phyloP scores from a whole-genome alignment of 2,888 invertebrate genomes.

The Ophion slaviceki region DNA sequence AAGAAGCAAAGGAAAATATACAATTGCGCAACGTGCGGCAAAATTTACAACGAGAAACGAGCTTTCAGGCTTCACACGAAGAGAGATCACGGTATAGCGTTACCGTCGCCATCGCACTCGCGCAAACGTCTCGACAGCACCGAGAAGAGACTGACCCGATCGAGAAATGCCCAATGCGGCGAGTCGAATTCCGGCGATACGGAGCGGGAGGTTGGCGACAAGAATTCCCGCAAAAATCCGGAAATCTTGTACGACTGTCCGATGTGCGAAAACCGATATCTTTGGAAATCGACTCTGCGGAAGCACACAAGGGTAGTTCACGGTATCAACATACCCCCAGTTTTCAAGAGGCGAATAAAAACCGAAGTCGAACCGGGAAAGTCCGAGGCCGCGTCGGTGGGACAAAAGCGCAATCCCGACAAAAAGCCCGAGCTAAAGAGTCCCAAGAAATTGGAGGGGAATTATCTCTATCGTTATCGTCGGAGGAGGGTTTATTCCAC shows the following conservation, averaged over 20 bases:
- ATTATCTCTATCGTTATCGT: conserved; percentile 16
- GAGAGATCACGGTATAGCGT: conserved; percentile 73
- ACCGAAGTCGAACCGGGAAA: not conserved
- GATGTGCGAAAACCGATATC: not conserved
- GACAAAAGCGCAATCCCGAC: not conserved
- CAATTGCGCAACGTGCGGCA: conserved; percentile 77
- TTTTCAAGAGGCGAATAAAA: not conserved
- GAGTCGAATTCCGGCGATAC: conserved; percentile 1
- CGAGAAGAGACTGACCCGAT: conserved; percentile 25
- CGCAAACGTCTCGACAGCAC: conserved; percentile 18
- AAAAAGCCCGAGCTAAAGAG: not conserved
- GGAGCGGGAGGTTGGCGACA: not conserved
- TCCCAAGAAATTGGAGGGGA: not conserved
- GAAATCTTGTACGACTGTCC: not conserved
- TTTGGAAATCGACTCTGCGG: not conserved
- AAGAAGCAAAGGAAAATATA: conserved; percentile 74
- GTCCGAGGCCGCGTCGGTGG: not conserved
- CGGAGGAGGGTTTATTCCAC: not conserved
- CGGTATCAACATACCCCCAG: not conserved
- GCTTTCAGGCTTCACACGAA: conserved; percentile 72
- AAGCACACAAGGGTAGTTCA: conserved; percentile 21
- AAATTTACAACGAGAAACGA: conserved; percentile 71
- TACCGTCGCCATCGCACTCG: conserved; percentile 58
- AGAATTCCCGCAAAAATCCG: not conserved
- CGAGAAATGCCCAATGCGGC: conserved; percentile 10